Evolutionary conservation across 1,140 invertebrate species (phyloP).

Genomic region (Parasteatoda tepidariorum): DNA sequence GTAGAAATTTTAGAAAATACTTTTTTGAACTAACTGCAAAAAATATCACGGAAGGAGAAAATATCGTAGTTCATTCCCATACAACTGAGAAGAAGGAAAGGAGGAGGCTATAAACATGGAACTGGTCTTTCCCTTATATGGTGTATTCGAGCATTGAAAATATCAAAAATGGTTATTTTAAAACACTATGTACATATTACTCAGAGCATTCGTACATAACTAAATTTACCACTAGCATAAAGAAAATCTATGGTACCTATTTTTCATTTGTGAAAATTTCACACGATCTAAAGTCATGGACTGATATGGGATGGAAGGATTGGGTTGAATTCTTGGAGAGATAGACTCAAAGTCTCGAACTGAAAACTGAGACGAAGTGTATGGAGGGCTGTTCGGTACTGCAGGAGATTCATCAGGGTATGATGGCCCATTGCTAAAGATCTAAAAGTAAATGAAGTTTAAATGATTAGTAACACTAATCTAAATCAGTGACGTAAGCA

Average conservation of each 20-base stretch:
- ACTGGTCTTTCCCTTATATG: no score
- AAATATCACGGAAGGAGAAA: neutral
- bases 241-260: constrained; percentile 24
- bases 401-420: neutral
- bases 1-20: no score
- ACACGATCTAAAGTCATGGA: constrained; percentile 51
- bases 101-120: neutral
- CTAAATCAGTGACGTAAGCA: no score
- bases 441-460: no score
- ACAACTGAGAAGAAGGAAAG: no score
- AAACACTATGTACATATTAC: no score
- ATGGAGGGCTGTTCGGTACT: constrained; percentile 1
- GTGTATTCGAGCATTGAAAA: neutral
- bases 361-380: neutral
- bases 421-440: neutral
- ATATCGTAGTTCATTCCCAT: no score
- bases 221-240: neutral
- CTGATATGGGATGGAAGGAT: constrained; percentile 36
- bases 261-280: constrained; percentile 40
- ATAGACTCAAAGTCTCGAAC: neutral
- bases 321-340: neutral
- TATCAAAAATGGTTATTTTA: no score
- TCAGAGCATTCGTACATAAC: neutral
- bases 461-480: no score
- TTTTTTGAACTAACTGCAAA: no score